Evolutionary conservation across 1,140 invertebrate genomes (phyloP).

Genomic region (Nasonia giraulti): DNA sequence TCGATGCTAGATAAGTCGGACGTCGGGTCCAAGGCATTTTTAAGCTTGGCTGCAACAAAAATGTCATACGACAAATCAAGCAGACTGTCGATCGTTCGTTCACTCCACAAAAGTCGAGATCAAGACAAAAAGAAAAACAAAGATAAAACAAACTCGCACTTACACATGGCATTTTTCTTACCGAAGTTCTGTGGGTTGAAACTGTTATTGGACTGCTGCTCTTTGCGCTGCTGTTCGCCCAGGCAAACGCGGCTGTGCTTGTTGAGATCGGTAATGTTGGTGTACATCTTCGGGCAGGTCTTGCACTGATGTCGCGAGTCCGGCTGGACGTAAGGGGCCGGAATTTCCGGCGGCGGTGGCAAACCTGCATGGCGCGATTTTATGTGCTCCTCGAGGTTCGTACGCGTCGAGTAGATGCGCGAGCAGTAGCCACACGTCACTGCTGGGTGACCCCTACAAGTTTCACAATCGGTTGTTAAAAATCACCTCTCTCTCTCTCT

Average conservation of each 20-base stretch:
- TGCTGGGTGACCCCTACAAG: constrained; percentile 71
- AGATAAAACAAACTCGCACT: constrained; percentile 7
- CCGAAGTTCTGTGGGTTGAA: constrained; percentile 25
- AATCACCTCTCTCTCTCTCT: background rate
- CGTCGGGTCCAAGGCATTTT: constrained; percentile 56
- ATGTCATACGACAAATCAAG: constrained; percentile 24
- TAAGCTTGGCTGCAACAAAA: constrained; percentile 51
- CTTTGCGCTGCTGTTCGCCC: constrained; percentile 59
- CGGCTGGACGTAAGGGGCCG: constrained; percentile 59
- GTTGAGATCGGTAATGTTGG: constrained; percentile 68
- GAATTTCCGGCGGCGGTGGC: constrained; percentile 61
- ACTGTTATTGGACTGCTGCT: constrained; percentile 53
- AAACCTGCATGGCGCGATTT: constrained; percentile 71
- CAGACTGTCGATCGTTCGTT: background rate
- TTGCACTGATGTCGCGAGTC: constrained; percentile 70
- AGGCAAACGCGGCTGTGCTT: constrained; percentile 66
- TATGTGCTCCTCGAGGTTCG: constrained; percentile 74
- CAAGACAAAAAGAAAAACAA: too few relatives aligned
- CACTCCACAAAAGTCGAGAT: too few relatives aligned
- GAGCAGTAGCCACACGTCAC: constrained; percentile 73
- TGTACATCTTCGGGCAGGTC: constrained; percentile 68
- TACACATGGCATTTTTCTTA: constrained; percentile 31
- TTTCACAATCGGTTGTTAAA: background rate
- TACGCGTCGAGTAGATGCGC: constrained; percentile 73
- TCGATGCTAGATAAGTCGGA: constrained; percentile 68